Evolutionary conservation across 2,888 invertebrate species (phyloP).

Genomic region (Eupithecia exiguata): DNA sequence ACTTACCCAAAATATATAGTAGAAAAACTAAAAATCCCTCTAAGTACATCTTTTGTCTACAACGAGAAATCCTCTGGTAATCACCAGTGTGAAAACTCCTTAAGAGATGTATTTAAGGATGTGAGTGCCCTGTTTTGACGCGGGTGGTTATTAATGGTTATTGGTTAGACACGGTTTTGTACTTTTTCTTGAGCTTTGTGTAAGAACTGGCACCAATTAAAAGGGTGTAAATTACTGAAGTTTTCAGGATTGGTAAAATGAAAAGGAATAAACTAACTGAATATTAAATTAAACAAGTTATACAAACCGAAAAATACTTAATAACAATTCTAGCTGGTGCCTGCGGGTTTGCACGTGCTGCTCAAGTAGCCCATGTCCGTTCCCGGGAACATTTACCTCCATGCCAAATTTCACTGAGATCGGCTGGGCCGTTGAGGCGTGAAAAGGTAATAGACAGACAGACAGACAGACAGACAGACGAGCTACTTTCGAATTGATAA

Average conservation of each 20-base stretch:
- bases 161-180: slow-evolving; percentile 62
- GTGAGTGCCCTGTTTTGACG: slow-evolving; percentile 71
- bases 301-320: background rate
- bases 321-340: background rate
- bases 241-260: background rate
- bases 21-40: background rate
- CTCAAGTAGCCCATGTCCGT: no score
- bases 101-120: slow-evolving; percentile 21
- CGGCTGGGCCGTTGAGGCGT: no score
- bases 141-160: slow-evolving; percentile 71
- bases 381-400: no score
- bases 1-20: background rate
- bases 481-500: no score
- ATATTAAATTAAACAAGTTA: background rate
- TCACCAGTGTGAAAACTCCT: slow-evolving; percentile 15
- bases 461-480: no score
- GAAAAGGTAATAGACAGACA: no score
- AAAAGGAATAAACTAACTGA: background rate
- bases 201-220: slow-evolving; percentile 27
- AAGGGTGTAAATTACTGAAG: slow-evolving; percentile 19
- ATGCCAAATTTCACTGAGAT: no score
- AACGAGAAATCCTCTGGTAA: background rate
- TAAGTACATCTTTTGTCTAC: background rate
- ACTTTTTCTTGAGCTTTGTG: slow-evolving; percentile 46
- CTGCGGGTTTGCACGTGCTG: no score